These are phyloP conservation scores for Drosophila truncata DNA, from an alignment of 1,140 invertebrate genomes.

Conservation along the genomic window DNA sequence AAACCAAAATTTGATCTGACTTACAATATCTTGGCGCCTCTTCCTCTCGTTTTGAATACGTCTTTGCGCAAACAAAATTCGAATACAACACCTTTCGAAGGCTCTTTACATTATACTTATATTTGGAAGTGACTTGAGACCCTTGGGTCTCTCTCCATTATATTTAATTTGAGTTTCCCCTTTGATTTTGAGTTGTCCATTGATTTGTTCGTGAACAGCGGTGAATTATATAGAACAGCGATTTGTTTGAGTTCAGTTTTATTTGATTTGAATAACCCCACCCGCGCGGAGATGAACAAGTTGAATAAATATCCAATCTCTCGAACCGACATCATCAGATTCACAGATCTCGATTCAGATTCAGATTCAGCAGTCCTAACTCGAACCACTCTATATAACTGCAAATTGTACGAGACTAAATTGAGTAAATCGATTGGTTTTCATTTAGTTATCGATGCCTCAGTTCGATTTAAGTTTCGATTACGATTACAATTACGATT, in stretches of 20 bases:
- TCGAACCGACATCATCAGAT: slow-evolving; percentile 36
- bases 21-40: slow-evolving; percentile 56
- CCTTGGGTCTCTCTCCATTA: slow-evolving; percentile 7
- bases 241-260: slow-evolving; percentile 17
- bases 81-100: slow-evolving; percentile 27
- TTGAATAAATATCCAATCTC: slow-evolving; percentile 26
- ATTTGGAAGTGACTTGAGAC: slow-evolving; percentile 46
- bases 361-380: slow-evolving; percentile 47
- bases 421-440: slow-evolving; percentile 52
- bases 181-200: slow-evolving; percentile 49
- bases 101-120: slow-evolving; percentile 25
- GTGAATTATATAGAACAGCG: slow-evolving; percentile 53
- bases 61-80: slow-evolving; percentile 36
- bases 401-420: slow-evolving; percentile 61
- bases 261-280: slow-evolving; percentile 31
- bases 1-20: slow-evolving; percentile 37
- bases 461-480: slow-evolving; percentile 24
- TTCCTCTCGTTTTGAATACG: slow-evolving; percentile 45
- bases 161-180: slow-evolving; percentile 10
- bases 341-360: slow-evolving; percentile 45
- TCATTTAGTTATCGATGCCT: slow-evolving; percentile 30
- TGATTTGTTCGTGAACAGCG: slow-evolving; percentile 60
- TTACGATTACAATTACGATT: slow-evolving; percentile 23
- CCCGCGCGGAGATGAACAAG: slow-evolving; percentile 21
- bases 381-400: slow-evolving; percentile 15